These are phyloP conservation scores for Pseudobourletiella spinata DNA, from an alignment of 1,140 invertebrate species.

Conservation along the genomic window DNA sequence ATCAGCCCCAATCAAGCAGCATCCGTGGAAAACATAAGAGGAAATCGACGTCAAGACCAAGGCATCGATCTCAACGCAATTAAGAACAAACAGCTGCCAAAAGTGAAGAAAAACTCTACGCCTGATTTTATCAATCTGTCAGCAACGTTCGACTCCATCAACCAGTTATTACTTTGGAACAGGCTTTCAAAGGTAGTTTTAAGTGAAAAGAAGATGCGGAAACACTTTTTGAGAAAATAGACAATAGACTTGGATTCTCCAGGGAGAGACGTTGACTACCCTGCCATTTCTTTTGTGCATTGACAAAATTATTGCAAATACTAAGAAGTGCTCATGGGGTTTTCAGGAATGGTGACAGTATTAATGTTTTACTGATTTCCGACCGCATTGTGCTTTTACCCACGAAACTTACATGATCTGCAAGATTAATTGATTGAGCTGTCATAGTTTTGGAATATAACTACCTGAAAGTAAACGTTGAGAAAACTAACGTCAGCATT, in stretches of 20 bases:
- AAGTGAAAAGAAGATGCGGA: background rate
- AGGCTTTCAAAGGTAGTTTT: constrained; percentile 8
- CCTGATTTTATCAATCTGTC: too few relatives aligned
- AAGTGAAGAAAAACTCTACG: background rate
- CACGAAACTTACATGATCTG: background rate
- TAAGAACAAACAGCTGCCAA: background rate
- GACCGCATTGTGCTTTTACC: constrained; percentile 17
- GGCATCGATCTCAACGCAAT: constrained; percentile 10
- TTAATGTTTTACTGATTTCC: constrained; percentile 15
- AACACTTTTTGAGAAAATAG: background rate
- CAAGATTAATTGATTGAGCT: too few relatives aligned
- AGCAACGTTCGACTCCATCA: constrained; percentile 15
- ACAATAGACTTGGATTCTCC: constrained; percentile 5
- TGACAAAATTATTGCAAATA: background rate
- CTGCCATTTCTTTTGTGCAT: constrained; percentile 17
- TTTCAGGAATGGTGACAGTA: background rate
- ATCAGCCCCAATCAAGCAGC: constrained; percentile 17
- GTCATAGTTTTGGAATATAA: too few relatives aligned
- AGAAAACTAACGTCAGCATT: too few relatives aligned
- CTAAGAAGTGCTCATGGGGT: background rate
- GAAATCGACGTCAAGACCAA: constrained; percentile 11
- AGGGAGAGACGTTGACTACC: constrained; percentile 19
- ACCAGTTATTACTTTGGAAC: constrained; percentile 11
- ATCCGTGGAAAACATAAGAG: constrained; percentile 1
- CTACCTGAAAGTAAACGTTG: too few relatives aligned